A percentile compares a stretch with the other conserved stretches of the same genome.
phyloP scores from a whole-genome alignment of 2,888 invertebrate genomes.

The Dolichopus griseipennis region DNA sequence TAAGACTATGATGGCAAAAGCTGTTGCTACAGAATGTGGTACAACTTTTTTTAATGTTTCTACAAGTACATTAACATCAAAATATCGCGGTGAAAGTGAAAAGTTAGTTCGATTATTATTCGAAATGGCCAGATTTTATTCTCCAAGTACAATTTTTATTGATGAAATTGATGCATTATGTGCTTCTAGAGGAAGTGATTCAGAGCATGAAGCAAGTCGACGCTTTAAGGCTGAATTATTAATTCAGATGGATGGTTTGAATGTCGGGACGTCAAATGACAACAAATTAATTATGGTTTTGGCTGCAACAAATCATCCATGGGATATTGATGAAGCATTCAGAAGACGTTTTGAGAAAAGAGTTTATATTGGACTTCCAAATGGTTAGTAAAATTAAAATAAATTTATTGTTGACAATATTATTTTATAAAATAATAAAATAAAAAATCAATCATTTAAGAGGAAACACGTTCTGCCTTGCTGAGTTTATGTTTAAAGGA shows the following conservation, averaged over 20 bases:
- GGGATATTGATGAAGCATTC: constrained; percentile 85
- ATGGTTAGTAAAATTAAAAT: constrained; percentile 43
- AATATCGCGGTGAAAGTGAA: constrained; percentile 86
- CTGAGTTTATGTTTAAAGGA: constrained; percentile 62
- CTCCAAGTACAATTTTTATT: constrained; percentile 83
- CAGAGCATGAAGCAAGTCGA: constrained; percentile 79
- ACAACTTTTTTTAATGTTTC: constrained; percentile 85
- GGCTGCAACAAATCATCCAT: constrained; percentile 86
- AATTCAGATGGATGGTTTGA: constrained; percentile 83
- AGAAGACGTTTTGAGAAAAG: constrained; percentile 77
- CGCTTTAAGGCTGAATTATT: constrained; percentile 81
- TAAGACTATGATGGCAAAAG: constrained; percentile 74
- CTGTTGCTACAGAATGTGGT: constrained; percentile 81
- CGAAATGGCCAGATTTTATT: constrained; percentile 82
- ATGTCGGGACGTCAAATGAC: constrained; percentile 50
- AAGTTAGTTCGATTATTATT: constrained; percentile 77
- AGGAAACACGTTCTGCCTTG: constrained; percentile 56
- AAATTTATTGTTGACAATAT: constrained; percentile 9
- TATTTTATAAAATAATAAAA: no score
- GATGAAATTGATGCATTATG: constrained; percentile 86
- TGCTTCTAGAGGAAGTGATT: constrained; percentile 70
- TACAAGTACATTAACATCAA: constrained; percentile 76
- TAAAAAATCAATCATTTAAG: constrained; percentile 45
- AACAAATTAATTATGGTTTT: constrained; percentile 74
- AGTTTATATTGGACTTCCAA: constrained; percentile 79